Conservation (phyloP, 2,113 vertebrate species). For the Callaeas wilsoni region DNA sequence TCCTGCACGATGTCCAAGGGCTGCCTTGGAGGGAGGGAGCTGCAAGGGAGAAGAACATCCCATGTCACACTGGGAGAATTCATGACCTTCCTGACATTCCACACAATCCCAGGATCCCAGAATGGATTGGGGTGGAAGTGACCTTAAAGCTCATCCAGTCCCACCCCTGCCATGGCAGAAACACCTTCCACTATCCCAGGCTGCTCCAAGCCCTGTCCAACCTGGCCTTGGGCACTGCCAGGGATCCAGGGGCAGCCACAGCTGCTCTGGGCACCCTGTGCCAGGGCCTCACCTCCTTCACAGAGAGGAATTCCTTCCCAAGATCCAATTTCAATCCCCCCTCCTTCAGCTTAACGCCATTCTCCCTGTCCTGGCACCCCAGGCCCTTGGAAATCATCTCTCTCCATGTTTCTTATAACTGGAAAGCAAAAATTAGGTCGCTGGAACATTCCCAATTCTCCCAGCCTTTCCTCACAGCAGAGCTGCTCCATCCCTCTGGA, state of each 20-base stretch:
- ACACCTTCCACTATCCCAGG: neutral
- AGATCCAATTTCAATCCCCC: neutral
- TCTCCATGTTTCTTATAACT: neutral
- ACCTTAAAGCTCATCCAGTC: neutral
- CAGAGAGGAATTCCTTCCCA: neutral
- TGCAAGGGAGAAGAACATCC: neutral
- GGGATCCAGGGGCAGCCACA: too few relatives aligned
- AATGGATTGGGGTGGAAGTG: neutral
- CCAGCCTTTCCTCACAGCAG: neutral
- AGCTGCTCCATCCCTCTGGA: neutral
- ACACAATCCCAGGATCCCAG: neutral
- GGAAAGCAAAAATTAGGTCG: neutral
- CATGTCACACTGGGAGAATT: neutral
- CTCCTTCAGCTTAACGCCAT: neutral
- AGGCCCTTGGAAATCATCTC: neutral
- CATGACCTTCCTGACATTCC: neutral
- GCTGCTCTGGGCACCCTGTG: too few relatives aligned
- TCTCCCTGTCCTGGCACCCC: neutral
- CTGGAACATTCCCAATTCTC: neutral
- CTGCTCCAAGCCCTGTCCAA: too few relatives aligned
- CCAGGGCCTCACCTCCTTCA: too few relatives aligned
- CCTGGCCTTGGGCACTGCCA: neutral
- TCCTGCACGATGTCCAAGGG: neutral
- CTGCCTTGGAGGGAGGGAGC: neutral
- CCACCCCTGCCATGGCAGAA: neutral